Evolutionary conservation across 2,797 vertebrate species (phyloP).

Genomic region (Ammospiza maritima): DNA sequence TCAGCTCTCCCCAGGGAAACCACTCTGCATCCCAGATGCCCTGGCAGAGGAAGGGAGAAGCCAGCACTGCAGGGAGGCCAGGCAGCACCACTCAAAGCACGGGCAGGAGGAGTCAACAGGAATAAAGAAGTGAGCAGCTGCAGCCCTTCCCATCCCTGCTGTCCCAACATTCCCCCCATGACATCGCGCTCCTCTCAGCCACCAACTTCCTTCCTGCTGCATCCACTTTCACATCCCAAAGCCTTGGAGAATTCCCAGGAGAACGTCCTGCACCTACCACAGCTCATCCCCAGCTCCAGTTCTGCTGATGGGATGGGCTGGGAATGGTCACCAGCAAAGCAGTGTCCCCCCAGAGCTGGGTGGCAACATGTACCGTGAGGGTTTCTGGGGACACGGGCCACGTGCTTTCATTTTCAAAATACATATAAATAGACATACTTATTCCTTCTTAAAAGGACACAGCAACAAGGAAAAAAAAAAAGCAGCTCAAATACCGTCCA

Average conservation of each 20-base stretch:
- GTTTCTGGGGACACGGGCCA: not conserved
- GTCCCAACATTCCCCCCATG: not conserved
- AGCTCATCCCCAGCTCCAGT: not conserved
- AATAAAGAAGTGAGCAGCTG: not conserved
- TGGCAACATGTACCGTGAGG: not conserved
- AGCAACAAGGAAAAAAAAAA: not conserved
- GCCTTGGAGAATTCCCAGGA: not conserved
- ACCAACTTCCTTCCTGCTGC: slow-evolving; percentile 10
- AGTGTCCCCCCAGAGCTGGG: not conserved
- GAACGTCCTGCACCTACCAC: rapidly evolving
- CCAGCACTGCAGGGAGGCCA: not conserved
- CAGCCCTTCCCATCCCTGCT: not conserved
- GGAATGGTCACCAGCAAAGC: not conserved
- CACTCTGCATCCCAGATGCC: not conserved
- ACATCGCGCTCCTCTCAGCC: not conserved
- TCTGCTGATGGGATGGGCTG: not conserved
- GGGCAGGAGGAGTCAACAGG: not conserved
- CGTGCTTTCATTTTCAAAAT: slow-evolving; percentile 54
- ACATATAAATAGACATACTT: slow-evolving; percentile 47
- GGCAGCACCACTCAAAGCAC: rapidly evolving
- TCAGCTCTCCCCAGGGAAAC: not conserved
- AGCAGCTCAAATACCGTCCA: not conserved
- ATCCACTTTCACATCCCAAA: not conserved
- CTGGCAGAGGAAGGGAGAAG: not conserved
- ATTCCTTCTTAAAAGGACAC: slow-evolving; percentile 38